phyloP scores from a whole-genome alignment of 2,797 vertebrate species.

The Fistularia commersonii region DNA sequence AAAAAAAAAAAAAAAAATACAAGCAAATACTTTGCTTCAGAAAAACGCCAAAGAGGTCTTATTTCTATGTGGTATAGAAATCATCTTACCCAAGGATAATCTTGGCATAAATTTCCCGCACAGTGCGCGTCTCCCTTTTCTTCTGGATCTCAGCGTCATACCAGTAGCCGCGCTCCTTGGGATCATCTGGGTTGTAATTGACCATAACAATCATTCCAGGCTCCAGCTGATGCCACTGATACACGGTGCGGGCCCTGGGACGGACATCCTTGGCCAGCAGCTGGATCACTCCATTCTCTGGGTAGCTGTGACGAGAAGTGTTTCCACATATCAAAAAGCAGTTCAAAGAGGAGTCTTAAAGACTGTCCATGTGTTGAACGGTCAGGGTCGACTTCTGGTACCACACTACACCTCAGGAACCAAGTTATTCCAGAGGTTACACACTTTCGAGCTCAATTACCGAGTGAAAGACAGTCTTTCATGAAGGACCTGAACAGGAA shows the following conservation, averaged over 20 bases:
- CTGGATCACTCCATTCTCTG: constrained; percentile 87
- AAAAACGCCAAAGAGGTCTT: too few species aligned
- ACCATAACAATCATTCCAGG: constrained; percentile 91
- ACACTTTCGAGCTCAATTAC: too few species aligned
- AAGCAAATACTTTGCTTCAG: too few species aligned
- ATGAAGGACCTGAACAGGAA: too few species aligned
- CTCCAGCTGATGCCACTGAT: constrained; percentile 91
- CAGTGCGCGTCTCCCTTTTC: constrained; percentile 84
- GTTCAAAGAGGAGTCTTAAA: constrained; percentile 12
- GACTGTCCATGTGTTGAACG: background rate
- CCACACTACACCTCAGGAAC: too few species aligned
- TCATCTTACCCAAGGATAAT: constrained; percentile 86
- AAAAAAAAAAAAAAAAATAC: too few species aligned
- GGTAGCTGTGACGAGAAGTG: constrained; percentile 76
- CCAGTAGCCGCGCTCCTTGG: constrained; percentile 94
- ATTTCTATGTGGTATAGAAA: background rate
- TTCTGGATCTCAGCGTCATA: constrained; percentile 91
- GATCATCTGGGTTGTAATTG: constrained; percentile 93
- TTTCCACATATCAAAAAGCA: constrained; percentile 4
- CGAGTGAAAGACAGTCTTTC: too few species aligned
- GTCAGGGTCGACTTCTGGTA: background rate
- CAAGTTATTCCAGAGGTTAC: too few species aligned
- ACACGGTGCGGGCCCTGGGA: constrained; percentile 83
- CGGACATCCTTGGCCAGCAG: constrained; percentile 83
- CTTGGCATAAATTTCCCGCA: constrained; percentile 84